Base-by-base conservation (phyloP, 2,888 invertebrate genomes). In the Quadroppia sp. region DNA sequence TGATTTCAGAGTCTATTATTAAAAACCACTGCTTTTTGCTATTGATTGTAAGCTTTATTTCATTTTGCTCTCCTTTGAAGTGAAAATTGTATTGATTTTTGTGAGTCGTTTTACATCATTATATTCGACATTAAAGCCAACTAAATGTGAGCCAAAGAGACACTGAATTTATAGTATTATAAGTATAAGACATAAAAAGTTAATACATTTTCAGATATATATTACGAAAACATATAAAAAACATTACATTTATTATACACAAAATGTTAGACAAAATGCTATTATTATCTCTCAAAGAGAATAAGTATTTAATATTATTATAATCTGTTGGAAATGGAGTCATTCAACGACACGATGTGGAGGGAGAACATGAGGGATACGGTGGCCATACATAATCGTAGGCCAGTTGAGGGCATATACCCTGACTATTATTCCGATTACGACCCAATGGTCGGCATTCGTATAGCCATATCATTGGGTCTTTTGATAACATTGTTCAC, bases 391-490 rank as follows among this genome's bases (percentile, higher is more conserved):
- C 23, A 40, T 25, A 13, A 36, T 3, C n/a, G 9, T 20, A 3
- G 61, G n/a, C 61, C 36, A 20, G 32, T 30, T 7, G 7, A 67
- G n/a, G 64, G 3, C 30, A 28, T 61, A 61, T 30, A 59, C 17
- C 9, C 20, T 20, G 36, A 48, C 28, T 75, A 75, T 50, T 75
- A 75, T 48, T 36, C 50, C 13, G 75, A 75, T 48, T 75, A 75
- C 59, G 75, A 75, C 70, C 74, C 74, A 23, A 72, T 74, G 74
- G 25, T 75, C 23, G 75, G 75, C n/a, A 48, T 75, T 30, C 74
- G 75, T 25, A 75, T 74, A 20, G 75, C 74, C 4, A 48, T 71
- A 30, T 69, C 74, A 28, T 69, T 75, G 53, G 71, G 71, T 15
- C 15, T 25, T 3, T 30, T 75, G n/a, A 74, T 75, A 23, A 36